A percentile compares a stretch with the other conserved stretches of the same genome.
Conservation (phyloP, 2,797 vertebrate genomes). For the Channa striata region DNA sequence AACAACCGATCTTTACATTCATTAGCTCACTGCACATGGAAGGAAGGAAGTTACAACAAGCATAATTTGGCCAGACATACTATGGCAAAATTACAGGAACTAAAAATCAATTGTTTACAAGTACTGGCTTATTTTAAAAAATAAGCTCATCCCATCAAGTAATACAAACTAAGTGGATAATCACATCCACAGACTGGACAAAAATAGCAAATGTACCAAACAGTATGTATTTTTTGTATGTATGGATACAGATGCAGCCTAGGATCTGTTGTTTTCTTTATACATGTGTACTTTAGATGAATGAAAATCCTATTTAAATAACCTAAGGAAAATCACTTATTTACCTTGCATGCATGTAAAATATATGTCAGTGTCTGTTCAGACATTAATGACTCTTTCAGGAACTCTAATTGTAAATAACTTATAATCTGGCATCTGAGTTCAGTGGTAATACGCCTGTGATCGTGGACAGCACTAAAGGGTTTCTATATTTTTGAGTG, state of each 20-base stretch:
- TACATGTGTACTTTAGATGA: not conserved
- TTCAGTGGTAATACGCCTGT: not conserved
- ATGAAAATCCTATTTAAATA: not conserved
- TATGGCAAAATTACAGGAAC: not conserved
- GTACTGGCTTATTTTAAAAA: not conserved
- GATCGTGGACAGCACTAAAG: not conserved
- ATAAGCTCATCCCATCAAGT: not conserved
- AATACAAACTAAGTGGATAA: not conserved
- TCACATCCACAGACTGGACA: constrained; percentile 13
- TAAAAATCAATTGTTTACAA: not conserved
- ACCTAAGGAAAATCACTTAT: too few species aligned
- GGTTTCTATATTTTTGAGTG: not conserved
- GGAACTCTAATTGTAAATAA: too few species aligned
- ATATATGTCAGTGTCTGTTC: not conserved
- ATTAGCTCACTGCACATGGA: not conserved
- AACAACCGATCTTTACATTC: not conserved
- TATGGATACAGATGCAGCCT: not conserved
- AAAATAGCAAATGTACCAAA: not conserved
- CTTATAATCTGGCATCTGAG: not conserved
- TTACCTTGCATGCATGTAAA: not conserved
- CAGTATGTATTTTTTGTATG: not conserved
- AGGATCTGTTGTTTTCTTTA: not conserved
- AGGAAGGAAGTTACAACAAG: not conserved
- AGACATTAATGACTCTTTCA: not conserved
- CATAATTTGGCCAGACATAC: not conserved